A percentile compares a stretch with the other conserved stretches of the same genome.
These are phyloP conservation scores for Rhynchonycteris naso DNA, from an alignment of 2,797 vertebrate genomes.

Conservation along the genomic window DNA sequence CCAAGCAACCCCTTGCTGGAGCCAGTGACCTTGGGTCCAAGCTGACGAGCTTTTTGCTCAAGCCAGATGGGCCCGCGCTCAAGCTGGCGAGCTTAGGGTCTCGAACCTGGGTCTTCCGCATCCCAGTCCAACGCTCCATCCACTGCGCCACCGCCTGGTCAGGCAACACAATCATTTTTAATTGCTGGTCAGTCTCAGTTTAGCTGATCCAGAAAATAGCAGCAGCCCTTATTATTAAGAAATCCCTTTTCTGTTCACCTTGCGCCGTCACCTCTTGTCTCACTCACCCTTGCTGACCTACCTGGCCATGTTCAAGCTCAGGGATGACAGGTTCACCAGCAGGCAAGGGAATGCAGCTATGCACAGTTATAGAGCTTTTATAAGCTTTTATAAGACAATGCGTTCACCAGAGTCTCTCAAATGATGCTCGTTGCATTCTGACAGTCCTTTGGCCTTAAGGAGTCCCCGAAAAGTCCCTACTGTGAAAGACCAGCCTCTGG, in stretches of 20 bases:
- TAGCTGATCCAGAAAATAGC: conserved; percentile 9
- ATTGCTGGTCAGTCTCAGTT: neutral
- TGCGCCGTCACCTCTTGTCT: neutral
- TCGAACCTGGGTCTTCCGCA: no score
- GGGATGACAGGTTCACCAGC: conserved; percentile 1
- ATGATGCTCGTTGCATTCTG: neutral
- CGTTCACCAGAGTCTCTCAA: neutral
- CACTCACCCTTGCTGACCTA: neutral
- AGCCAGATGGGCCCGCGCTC: no score
- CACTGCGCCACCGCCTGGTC: no score
- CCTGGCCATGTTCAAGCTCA: neutral
- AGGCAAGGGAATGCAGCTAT: neutral
- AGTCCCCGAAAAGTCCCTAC: neutral
- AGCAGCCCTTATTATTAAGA: accelerated
- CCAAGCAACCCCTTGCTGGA: no score
- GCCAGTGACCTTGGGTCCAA: no score
- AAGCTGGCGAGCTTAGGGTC: no score
- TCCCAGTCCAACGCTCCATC: no score
- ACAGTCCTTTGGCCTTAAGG: neutral
- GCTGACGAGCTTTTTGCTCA: no score
- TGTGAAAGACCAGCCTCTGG: neutral
- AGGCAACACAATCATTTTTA: neutral
- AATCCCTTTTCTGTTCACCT: neutral
- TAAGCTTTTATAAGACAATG: neutral
- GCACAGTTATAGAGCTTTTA: neutral